Conservation (phyloP, 2,797 vertebrate genomes). For the Ambastaia sidthimunki region DNA sequence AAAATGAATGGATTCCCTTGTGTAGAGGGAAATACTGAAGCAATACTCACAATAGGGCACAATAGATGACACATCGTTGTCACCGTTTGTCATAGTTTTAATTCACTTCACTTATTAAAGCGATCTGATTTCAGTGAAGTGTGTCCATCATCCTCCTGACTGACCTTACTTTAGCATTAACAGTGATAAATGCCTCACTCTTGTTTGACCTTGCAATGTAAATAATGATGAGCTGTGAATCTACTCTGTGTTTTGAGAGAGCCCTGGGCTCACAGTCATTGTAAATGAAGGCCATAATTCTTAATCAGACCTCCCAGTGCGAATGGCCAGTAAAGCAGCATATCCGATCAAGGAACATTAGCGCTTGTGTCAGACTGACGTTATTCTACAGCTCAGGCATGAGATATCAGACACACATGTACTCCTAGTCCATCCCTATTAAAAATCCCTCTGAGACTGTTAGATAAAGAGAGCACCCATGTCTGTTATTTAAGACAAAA, state of each 20-base stretch:
- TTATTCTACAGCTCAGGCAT: slow-evolving; percentile 10
- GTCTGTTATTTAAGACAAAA: slow-evolving; percentile 37
- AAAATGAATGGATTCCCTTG: background rate
- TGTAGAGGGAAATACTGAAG: background rate
- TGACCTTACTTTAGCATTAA: slow-evolving; percentile 16
- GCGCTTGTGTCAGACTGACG: background rate
- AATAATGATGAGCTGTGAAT: slow-evolving; percentile 39
- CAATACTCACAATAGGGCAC: background rate
- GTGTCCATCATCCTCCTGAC: slow-evolving; percentile 10
- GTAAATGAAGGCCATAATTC: slow-evolving; percentile 33
- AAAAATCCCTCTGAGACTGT: slow-evolving; percentile 34
- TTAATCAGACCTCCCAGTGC: slow-evolving; percentile 44
- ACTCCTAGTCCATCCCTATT: slow-evolving; percentile 14
- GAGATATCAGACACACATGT: slow-evolving; percentile 8
- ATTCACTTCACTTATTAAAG: background rate
- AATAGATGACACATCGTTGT: background rate
- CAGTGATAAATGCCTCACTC: slow-evolving; percentile 11
- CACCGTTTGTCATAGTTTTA: background rate
- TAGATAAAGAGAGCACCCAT: slow-evolving; percentile 5
- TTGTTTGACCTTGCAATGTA: slow-evolving; percentile 15
- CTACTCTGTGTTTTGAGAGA: slow-evolving; percentile 30
- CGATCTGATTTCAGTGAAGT: slow-evolving; percentile 2
- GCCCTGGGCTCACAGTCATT: slow-evolving; percentile 18
- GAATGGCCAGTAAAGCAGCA: slow-evolving; percentile 21
- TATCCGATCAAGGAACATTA: background rate